These are phyloP conservation scores for Ormyrus nitidulus DNA, from an alignment of 2,888 invertebrate species.

Conservation along the genomic window DNA sequence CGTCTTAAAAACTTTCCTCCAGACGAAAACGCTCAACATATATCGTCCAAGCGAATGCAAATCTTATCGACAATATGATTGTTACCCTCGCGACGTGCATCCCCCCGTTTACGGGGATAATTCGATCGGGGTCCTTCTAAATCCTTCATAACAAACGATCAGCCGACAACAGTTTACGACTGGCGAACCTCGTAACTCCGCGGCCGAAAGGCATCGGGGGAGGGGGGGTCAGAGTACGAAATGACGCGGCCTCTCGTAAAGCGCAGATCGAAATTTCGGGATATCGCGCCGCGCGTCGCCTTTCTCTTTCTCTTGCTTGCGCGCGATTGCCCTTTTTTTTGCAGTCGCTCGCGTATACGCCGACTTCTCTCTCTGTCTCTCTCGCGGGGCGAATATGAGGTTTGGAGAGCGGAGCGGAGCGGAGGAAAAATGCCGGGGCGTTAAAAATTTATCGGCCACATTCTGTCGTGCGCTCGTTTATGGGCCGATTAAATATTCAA, in stretches of 20 bases:
- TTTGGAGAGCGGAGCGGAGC: not conserved
- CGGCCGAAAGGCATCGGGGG: not conserved
- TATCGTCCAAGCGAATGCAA: not conserved
- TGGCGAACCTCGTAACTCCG: constrained; percentile 48
- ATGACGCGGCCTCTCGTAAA: constrained; percentile 48
- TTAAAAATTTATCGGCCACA: not conserved
- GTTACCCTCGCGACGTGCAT: not conserved
- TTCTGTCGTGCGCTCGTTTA: not conserved
- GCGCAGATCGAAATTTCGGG: constrained; percentile 55
- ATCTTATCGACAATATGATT: constrained; percentile 24
- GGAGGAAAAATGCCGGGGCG: not conserved
- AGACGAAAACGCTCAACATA: no score
- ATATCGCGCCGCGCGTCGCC: constrained; percentile 24
- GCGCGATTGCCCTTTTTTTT: constrained; percentile 36
- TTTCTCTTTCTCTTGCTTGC: constrained; percentile 24
- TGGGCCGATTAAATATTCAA: not conserved
- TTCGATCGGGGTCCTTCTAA: constrained; percentile 48
- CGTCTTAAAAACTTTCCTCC: no score
- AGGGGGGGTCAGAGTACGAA: not conserved
- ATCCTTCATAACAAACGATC: constrained; percentile 49
- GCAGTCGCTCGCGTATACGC: not conserved
- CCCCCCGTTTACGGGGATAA: constrained; percentile 40
- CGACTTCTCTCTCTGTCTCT: not conserved
- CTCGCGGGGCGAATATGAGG: constrained; percentile 1
- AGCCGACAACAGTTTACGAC: constrained; percentile 40